phyloP scores from a whole-genome alignment of 2,888 invertebrate genomes.

The Theretra japonica region DNA sequence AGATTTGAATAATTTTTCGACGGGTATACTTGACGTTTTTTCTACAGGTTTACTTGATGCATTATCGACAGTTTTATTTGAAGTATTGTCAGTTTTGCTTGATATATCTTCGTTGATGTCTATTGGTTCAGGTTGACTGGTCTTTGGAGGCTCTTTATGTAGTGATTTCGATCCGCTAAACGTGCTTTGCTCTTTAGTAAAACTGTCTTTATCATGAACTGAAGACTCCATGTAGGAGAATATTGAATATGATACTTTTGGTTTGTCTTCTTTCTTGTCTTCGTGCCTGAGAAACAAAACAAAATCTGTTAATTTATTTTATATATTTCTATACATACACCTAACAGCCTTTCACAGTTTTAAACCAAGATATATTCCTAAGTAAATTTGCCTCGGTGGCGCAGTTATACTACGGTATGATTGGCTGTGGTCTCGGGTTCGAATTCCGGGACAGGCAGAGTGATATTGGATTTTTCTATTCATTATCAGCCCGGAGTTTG shows the following conservation, averaged over 20 bases:
- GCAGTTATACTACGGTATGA: no score
- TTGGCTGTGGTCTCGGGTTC: no score
- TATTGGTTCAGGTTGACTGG: slow-evolving; percentile 28
- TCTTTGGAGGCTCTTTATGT: slow-evolving; percentile 32
- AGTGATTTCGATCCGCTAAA: slow-evolving; percentile 77
- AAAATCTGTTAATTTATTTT: not conserved
- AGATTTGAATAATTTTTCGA: slow-evolving; percentile 25
- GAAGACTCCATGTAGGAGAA: slow-evolving; percentile 90
- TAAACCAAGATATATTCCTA: no score
- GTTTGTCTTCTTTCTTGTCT: slow-evolving; percentile 71
- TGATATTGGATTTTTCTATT: no score
- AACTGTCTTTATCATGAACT: slow-evolving; percentile 83
- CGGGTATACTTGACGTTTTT: slow-evolving; percentile 5
- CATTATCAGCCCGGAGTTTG: no score
- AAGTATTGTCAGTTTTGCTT: slow-evolving; percentile 5
- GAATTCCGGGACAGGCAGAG: no score
- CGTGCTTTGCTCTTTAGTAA: slow-evolving; percentile 74
- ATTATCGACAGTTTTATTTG: slow-evolving; percentile 17
- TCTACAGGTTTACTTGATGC: not conserved
- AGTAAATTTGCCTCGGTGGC: no score
- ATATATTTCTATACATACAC: no score
- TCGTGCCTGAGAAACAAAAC: slow-evolving; percentile 70
- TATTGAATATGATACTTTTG: slow-evolving; percentile 89
- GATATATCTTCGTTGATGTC: not conserved
- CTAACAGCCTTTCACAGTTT: no score